A percentile compares a stretch with the other conserved stretches of the same genome.
Evolutionary conservation across 2,797 vertebrate species (phyloP).

Genomic region (Falco peregrinus): DNA sequence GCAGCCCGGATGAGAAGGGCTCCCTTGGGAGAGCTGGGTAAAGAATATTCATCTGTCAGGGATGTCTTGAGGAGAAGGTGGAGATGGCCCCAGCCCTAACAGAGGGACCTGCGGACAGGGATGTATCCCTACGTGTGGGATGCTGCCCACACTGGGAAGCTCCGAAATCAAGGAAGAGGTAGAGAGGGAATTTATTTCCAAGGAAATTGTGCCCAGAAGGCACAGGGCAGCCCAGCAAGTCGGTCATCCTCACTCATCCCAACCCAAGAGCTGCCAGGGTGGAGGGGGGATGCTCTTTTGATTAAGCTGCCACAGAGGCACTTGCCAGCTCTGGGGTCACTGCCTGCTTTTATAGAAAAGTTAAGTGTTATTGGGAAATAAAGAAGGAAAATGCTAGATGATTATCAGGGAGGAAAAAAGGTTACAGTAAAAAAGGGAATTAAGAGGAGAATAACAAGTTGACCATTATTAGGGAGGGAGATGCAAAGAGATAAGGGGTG

Average conservation of each 20-base stretch:
- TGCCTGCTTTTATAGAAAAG: neutral
- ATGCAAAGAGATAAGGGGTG: constrained; percentile 67
- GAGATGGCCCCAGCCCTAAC: neutral
- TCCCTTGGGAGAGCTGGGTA: constrained; percentile 67
- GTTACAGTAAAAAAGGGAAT: constrained; percentile 8
- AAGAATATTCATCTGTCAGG: constrained; percentile 72
- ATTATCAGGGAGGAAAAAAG: constrained; percentile 16
- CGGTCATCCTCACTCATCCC: neutral
- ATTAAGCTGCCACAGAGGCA: neutral
- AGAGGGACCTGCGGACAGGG: neutral
- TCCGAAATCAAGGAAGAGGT: constrained; percentile 25
- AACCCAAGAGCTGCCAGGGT: neutral
- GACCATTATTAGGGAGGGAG: constrained; percentile 73
- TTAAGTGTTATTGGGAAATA: neutral
- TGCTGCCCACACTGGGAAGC: constrained; percentile 1
- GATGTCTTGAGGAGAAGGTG: constrained; percentile 68
- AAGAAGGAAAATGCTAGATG: neutral
- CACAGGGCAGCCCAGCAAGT: neutral
- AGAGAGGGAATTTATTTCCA: constrained; percentile 1
- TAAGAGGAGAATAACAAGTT: constrained; percentile 70
- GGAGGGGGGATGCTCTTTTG: neutral
- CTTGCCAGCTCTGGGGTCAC: neutral
- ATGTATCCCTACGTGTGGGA: constrained; percentile 31
- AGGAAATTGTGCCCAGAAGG: neutral
- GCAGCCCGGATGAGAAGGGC: constrained; percentile 62